Evolutionary conservation across 2,797 vertebrate species (phyloP).

Genomic region (Aldrovandia affinis): DNA sequence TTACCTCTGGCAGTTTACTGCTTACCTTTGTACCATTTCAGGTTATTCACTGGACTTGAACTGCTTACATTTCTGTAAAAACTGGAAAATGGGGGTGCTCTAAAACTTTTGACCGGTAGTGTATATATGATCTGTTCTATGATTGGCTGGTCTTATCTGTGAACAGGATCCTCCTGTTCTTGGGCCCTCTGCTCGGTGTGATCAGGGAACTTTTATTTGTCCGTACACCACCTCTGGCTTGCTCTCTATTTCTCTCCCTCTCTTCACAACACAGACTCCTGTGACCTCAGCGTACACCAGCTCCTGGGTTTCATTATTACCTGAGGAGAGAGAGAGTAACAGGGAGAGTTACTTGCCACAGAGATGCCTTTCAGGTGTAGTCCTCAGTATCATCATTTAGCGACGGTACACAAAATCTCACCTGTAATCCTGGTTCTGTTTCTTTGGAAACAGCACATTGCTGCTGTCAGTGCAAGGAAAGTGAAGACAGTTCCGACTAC

Average conservation of each 20-base stretch:
- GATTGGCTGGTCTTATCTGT: background rate
- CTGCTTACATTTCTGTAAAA: too few species aligned
- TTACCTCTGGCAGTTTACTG: too few species aligned
- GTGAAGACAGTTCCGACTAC: background rate
- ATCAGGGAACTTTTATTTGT: background rate
- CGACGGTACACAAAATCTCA: background rate
- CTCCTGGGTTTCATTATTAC: background rate
- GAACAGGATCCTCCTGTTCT: background rate
- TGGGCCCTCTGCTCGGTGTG: background rate
- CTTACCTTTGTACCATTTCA: too few species aligned
- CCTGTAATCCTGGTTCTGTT: background rate
- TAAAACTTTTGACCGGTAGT: too few species aligned
- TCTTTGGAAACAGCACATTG: background rate
- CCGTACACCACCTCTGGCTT: background rate
- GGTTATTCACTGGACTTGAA: too few species aligned
- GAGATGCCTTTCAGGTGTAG: background rate
- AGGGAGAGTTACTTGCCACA: background rate
- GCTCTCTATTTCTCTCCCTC: background rate
- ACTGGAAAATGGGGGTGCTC: too few species aligned
- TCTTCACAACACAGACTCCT: too few species aligned
- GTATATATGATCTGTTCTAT: background rate
- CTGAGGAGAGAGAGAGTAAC: slow-evolving; percentile 1
- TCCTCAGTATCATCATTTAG: background rate
- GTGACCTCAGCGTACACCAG: background rate
- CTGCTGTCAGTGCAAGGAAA: background rate